These are phyloP conservation scores for Marmota flaviventris DNA, from an alignment of 2,113 vertebrate genomes.

Conservation along the genomic window DNA sequence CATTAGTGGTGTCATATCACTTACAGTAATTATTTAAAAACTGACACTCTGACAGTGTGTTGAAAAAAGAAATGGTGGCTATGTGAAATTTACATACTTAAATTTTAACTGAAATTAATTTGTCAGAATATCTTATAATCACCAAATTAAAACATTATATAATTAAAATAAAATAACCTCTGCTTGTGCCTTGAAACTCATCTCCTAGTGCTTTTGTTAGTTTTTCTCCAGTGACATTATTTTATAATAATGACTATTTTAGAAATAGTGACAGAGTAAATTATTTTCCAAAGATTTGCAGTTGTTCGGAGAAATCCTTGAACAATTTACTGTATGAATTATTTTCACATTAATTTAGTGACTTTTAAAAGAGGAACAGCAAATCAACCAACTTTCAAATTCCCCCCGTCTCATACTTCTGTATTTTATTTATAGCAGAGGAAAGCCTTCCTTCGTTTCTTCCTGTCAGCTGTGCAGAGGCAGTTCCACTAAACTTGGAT, in stretches of 20 bases:
- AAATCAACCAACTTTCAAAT: slow-evolving; percentile 70
- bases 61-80: slow-evolving; percentile 52
- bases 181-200: slow-evolving; percentile 66
- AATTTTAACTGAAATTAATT: slow-evolving; percentile 83
- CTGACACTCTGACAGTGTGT: neutral
- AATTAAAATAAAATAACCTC: slow-evolving; percentile 79
- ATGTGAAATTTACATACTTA: slow-evolving; percentile 80
- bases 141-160: slow-evolving; percentile 81
- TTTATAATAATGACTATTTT: slow-evolving; percentile 51
- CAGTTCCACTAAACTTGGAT: slow-evolving; percentile 71
- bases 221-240: slow-evolving; percentile 48
- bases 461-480: slow-evolving; percentile 78
- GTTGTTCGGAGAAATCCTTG: slow-evolving; percentile 50
- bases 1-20: slow-evolving; percentile 70
- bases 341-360: slow-evolving; percentile 61
- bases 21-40: slow-evolving; percentile 73
- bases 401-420: slow-evolving; percentile 73
- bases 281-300: slow-evolving; percentile 57
- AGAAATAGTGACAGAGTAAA: slow-evolving; percentile 57
- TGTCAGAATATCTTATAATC: slow-evolving; percentile 84
- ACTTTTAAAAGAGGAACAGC: slow-evolving; percentile 79
- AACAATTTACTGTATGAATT: slow-evolving; percentile 51
- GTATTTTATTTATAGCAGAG: slow-evolving; percentile 83
- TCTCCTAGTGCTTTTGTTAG: slow-evolving; percentile 64
- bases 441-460: slow-evolving; percentile 81